These are phyloP conservation scores for Ammospiza maritima DNA, from an alignment of 2,797 vertebrate genomes.

Conservation along the genomic window DNA sequence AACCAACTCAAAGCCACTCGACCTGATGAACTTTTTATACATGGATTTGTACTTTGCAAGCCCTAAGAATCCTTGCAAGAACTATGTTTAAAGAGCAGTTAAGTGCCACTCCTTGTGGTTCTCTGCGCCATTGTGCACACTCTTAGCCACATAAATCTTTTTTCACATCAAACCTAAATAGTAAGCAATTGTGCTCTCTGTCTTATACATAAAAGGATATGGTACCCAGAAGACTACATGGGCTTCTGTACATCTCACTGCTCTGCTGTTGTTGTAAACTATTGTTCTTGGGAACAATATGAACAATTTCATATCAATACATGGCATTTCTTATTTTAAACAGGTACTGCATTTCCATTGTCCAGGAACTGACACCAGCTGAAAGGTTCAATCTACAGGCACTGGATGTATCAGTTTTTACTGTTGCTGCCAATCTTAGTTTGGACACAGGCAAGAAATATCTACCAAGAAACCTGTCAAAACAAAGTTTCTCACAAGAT, in stretches of 20 bases:
- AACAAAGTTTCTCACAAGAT: not conserved
- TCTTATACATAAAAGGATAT: not conserved
- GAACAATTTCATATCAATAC: not conserved
- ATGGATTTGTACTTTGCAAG: not conserved
- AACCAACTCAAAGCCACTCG: not conserved
- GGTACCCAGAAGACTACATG: not conserved
- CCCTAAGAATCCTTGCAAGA: not conserved
- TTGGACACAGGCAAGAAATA: not conserved
- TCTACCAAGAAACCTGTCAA: not conserved
- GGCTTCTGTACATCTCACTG: not conserved
- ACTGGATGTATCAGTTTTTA: not conserved
- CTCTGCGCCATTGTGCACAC: not conserved
- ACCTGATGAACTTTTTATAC: not conserved
- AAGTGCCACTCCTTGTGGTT: not conserved
- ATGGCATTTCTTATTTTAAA: constrained; percentile 23
- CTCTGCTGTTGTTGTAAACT: not conserved
- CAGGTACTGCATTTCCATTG: not conserved
- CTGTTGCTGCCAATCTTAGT: not conserved
- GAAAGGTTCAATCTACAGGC: constrained; percentile 22
- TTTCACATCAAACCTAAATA: constrained; percentile 13
- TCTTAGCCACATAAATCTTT: not conserved
- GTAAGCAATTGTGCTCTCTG: not conserved
- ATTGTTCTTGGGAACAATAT: not conserved
- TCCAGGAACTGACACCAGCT: not conserved
- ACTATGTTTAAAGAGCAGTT: not conserved